Evolutionary conservation across 2,113 vertebrate genomes (phyloP).

Genomic region (Halcyon senegalensis): DNA sequence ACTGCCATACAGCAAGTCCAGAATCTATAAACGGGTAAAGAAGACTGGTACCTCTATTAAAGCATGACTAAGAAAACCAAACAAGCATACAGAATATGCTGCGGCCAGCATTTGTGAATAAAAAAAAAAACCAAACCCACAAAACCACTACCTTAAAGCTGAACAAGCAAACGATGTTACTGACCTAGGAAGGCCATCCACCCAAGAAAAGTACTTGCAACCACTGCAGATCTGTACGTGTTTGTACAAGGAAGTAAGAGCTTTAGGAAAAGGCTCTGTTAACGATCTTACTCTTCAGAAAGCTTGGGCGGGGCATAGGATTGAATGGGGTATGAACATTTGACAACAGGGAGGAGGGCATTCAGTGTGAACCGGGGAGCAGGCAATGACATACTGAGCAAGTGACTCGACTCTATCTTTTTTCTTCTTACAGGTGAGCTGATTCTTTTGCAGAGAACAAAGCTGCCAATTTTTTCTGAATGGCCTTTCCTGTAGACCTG

Average conservation of each 20-base stretch:
- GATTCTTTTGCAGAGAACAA: background rate
- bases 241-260: background rate
- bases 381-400: background rate
- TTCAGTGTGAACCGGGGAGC: background rate
- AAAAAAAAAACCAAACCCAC: background rate
- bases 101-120: background rate
- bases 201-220: background rate
- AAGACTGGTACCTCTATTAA: background rate
- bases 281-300: background rate
- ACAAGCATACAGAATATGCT: background rate
- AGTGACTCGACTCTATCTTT: background rate
- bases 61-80: background rate
- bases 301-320: background rate
- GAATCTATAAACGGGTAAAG: background rate
- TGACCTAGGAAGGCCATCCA: background rate
- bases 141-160: background rate
- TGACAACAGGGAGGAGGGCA: background rate
- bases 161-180: background rate
- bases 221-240: background rate
- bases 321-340: background rate
- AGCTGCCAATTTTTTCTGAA: background rate
- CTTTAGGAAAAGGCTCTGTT: background rate
- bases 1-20: background rate
- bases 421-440: background rate
- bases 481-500: background rate